Percentiles rank a stretch among this genome's conserved stretches.
phyloP scores from a whole-genome alignment of 2,888 invertebrate genomes.

The Sminthurides aquaticus region DNA sequence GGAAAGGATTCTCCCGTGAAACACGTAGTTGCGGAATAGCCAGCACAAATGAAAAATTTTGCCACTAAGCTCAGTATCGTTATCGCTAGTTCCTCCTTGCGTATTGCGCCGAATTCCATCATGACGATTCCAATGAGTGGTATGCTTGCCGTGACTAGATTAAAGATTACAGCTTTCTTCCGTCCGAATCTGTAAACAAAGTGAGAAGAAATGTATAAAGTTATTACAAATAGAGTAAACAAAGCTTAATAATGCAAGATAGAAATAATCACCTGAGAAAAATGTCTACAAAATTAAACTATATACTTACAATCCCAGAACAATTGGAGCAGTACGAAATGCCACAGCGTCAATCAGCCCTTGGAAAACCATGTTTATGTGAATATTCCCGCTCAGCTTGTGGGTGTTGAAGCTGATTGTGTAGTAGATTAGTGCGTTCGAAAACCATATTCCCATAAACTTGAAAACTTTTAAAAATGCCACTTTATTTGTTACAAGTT shows the following conservation, averaged over 20 bases:
- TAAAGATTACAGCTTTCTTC: constrained; percentile 28
- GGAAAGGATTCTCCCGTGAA: constrained; percentile 30
- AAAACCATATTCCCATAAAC: constrained; percentile 19
- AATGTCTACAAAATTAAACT: too few relatives aligned
- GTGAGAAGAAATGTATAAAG: not conserved
- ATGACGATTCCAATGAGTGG: constrained; percentile 28
- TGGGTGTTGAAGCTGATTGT: constrained; percentile 13
- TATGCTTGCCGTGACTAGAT: constrained; percentile 22
- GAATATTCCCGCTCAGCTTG: constrained; percentile 1
- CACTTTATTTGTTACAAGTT: not conserved
- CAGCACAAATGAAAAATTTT: constrained; percentile 18
- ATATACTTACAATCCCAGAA: not conserved
- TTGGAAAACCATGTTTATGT: constrained; percentile 2
- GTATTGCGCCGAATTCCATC: constrained; percentile 1
- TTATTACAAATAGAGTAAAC: too few relatives aligned
- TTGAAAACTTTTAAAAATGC: not conserved
- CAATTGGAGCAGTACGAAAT: not conserved
- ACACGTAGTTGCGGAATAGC: constrained; percentile 35
- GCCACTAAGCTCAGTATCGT: constrained; percentile 13
- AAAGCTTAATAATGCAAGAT: too few relatives aligned
- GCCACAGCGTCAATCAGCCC: constrained; percentile 2
- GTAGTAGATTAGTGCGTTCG: constrained; percentile 25
- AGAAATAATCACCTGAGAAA: too few relatives aligned
- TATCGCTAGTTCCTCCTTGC: constrained; percentile 2
- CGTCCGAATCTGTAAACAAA: constrained; percentile 40